Percentiles rank a stretch among this genome's conserved stretches.
phyloP scores from a whole-genome alignment of 2,113 vertebrate species.

The Ctenodactylus gundi region DNA sequence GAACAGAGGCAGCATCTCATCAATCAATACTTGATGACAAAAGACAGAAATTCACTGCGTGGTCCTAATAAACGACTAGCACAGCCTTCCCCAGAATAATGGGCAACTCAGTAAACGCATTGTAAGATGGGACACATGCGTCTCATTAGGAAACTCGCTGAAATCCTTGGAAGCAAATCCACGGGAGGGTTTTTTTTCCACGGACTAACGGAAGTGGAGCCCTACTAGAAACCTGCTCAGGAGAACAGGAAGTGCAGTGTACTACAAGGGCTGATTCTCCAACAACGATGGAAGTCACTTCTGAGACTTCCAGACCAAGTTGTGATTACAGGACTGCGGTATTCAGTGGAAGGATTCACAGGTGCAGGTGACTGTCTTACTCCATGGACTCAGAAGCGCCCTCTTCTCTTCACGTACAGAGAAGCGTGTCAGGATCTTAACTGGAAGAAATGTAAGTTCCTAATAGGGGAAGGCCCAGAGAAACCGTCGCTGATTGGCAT shows the following conservation, averaged over 20 bases:
- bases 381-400: neutral
- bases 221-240: neutral
- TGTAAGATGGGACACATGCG: neutral
- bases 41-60: neutral
- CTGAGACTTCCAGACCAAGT: neutral
- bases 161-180: neutral
- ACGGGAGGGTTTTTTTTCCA: neutral
- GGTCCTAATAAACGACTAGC: neutral
- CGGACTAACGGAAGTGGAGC: neutral
- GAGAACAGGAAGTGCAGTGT: neutral
- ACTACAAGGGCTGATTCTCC: neutral
- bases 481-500: accelerated
- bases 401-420: neutral
- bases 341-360: neutral
- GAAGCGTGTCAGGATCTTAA: neutral
- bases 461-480: neutral
- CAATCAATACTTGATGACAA: neutral
- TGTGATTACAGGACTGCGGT: neutral
- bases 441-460: neutral
- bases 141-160: neutral
- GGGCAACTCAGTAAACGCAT: neutral
- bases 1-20: neutral
- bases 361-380: neutral
- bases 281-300: neutral
- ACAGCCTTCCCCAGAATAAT: neutral